Conservation (phyloP, 2,113 vertebrate genomes). For the Scortum barcoo region DNA sequence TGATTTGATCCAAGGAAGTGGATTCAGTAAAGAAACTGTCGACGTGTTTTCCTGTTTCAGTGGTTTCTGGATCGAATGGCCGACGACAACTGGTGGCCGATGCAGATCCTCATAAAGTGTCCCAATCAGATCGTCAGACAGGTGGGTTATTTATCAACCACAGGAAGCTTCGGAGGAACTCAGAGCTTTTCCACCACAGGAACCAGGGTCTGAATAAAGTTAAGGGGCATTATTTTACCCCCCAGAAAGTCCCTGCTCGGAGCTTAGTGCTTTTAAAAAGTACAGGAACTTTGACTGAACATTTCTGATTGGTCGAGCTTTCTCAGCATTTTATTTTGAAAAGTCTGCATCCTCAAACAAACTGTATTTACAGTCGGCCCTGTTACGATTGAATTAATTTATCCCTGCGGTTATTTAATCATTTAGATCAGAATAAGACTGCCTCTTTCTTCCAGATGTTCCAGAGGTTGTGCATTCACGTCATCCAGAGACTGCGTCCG, state of each 20-base stretch:
- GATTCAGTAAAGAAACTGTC: not conserved
- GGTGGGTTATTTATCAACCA: slow-evolving; percentile 78
- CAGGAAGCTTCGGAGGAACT: too few relatives aligned
- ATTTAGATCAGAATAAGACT: too few relatives aligned
- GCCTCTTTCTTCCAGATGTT: slow-evolving; percentile 90
- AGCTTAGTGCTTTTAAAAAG: too few relatives aligned
- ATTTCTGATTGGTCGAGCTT: too few relatives aligned
- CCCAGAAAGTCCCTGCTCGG: too few relatives aligned
- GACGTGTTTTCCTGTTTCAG: slow-evolving; percentile 77
- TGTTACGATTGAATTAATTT: not conserved
- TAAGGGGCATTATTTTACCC: too few relatives aligned
- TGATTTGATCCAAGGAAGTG: not conserved
- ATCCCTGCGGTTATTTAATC: not conserved
- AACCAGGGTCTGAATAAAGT: too few relatives aligned
- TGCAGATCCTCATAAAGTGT: slow-evolving; percentile 99
- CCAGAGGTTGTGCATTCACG: slow-evolving; percentile 97
- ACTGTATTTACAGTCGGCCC: too few relatives aligned
- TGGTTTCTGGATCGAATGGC: slow-evolving; percentile 99
- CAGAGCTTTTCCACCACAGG: too few relatives aligned
- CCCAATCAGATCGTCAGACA: slow-evolving; percentile 99
- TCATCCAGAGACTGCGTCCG: slow-evolving; percentile 96
- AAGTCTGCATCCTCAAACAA: too few relatives aligned
- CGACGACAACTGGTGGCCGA: slow-evolving; percentile 99
- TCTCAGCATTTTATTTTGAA: too few relatives aligned
- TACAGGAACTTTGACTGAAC: too few relatives aligned